Evolutionary conservation across 1,140 invertebrate species (phyloP), one percentile per base, ranked within the genome.

Genomic region (Cheumatopsyche charites): DNA sequence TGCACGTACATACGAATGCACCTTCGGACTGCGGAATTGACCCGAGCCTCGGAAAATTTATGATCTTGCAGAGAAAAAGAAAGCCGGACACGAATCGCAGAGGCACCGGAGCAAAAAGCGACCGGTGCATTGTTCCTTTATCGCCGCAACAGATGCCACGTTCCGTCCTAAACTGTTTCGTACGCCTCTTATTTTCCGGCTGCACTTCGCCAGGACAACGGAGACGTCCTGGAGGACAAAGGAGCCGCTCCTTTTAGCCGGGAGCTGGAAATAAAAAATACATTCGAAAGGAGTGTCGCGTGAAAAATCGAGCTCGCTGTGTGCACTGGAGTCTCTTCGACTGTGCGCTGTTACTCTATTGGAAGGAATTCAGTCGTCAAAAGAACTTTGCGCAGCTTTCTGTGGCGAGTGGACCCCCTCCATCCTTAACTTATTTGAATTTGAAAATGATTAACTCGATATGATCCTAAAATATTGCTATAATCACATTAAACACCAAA

Each of bases 61-160:
- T 52, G 47, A 52, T 52, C 19, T 19, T 7, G 47, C 47, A 17
- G 19, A 1, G 47, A 17, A 52, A 17, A 52, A 11, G 47, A 2
- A 6, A 15, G 55, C 55, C 25, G 55, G 23, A 58, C 23, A 26
- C 2, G 23, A 58, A 26, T 58, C 25, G 55, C 2, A 58, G 55
- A 21, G 5, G 55, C 29, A 49, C 29, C 29, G 9, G 3, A 4
- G 62, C 15, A 63, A 63, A 63, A 63, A 63, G n/a, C 42, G 15
- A 3, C 25, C 13, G 21, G 43, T 47, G 66, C 66, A 68, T 68
- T 68, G 66, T 68, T 55, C 66, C 29, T 68, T 68, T 68, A 68
- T 68, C 47, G 66, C 66, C 47, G 47, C 66, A 55, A 68, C 66
- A 68, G 66, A 68, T 68, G 66, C 66, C 66, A 55, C 66, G 66